These are phyloP conservation scores for Lutraria lutraria DNA, from an alignment of 2,888 invertebrate species.

Conservation along the genomic window DNA sequence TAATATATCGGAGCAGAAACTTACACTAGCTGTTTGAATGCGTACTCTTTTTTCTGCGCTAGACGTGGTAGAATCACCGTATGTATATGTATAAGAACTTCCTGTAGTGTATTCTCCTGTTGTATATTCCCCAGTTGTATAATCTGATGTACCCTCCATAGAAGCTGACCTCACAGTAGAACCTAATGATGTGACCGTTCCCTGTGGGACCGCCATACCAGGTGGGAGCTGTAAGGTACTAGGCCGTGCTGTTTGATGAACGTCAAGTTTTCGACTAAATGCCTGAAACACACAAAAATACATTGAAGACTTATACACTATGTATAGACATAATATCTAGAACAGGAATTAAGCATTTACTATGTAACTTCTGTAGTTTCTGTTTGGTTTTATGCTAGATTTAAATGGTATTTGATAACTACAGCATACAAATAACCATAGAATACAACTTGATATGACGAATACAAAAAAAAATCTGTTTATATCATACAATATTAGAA, in stretches of 20 bases:
- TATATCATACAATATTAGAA: too few relatives aligned
- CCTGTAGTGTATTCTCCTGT: constrained; percentile 65
- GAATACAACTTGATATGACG: too few relatives aligned
- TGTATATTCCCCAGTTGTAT: constrained; percentile 64
- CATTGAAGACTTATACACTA: neutral
- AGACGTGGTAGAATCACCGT: constrained; percentile 62
- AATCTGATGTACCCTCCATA: constrained; percentile 56
- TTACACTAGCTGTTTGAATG: constrained; percentile 66
- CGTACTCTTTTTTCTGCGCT: constrained; percentile 68
- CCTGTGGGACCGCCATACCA: constrained; percentile 39
- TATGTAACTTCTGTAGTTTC: too few relatives aligned
- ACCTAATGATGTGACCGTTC: constrained; percentile 52
- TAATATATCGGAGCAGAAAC: constrained; percentile 6
- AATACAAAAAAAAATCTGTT: too few relatives aligned
- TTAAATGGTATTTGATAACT: too few relatives aligned
- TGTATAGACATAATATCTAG: too few relatives aligned
- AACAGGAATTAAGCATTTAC: too few relatives aligned
- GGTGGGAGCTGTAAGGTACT: constrained; percentile 9
- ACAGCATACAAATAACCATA: too few relatives aligned
- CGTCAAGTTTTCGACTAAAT: constrained; percentile 54
- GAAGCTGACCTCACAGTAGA: constrained; percentile 44
- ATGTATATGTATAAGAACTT: constrained; percentile 61
- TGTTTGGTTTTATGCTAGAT: too few relatives aligned
- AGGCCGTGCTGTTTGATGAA: constrained; percentile 34
- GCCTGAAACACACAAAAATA: constrained; percentile 40